Conservation (phyloP, 2,113 vertebrate species). For the Turnix velox region DNA sequence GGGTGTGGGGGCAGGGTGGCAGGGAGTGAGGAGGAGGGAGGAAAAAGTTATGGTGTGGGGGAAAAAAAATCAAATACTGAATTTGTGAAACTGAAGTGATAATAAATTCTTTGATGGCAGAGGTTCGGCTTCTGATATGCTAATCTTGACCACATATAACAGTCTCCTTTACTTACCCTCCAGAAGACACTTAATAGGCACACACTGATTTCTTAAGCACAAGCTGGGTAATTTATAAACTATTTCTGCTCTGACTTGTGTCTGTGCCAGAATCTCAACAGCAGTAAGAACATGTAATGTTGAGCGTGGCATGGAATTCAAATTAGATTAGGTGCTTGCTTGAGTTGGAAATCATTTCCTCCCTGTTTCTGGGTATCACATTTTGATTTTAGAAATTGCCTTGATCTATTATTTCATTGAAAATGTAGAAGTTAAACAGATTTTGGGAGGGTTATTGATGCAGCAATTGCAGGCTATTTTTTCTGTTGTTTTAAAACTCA, state of each 20-base stretch:
- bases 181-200: background rate
- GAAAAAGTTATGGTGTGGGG: background rate
- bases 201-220: background rate
- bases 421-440: background rate
- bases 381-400: background rate
- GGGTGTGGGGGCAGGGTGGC: background rate
- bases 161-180: background rate
- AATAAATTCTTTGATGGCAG: background rate
- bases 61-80: background rate
- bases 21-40: too few species aligned
- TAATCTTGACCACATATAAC: background rate
- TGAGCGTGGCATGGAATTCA: slow-evolving; percentile 1
- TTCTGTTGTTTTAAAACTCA: background rate
- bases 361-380: background rate
- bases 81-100: background rate
- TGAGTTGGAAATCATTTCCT: slow-evolving; percentile 8
- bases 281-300: background rate
- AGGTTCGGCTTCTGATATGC: background rate
- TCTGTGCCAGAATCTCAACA: background rate
- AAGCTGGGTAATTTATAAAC: background rate
- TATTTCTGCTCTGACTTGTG: background rate
- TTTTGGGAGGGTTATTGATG: background rate
- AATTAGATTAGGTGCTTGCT: slow-evolving; percentile 22
- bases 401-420: background rate
- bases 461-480: background rate